Conservation (phyloP, 2,888 invertebrate genomes). For the Luperina testacea region DNA sequence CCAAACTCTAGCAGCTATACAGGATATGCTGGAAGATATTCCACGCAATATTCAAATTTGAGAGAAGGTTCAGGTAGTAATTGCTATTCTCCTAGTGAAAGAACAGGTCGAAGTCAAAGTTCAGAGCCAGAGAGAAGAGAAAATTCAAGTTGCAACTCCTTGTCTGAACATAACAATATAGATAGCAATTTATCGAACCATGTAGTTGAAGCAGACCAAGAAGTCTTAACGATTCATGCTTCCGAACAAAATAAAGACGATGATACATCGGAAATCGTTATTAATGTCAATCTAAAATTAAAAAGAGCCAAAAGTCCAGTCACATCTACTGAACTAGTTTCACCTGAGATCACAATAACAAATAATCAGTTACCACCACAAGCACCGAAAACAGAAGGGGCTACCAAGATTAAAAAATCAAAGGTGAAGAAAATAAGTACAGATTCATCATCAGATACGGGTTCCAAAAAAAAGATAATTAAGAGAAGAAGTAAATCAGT, state of each 20-base stretch:
- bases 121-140: slow-evolving; percentile 80
- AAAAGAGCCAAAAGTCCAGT: slow-evolving; percentile 82
- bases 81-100: slow-evolving; percentile 74
- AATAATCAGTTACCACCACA: slow-evolving; percentile 88
- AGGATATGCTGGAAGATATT: slow-evolving; percentile 87
- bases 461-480: slow-evolving; percentile 82
- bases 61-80: slow-evolving; percentile 76
- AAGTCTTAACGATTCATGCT: slow-evolving; percentile 73
- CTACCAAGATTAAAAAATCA: slow-evolving; percentile 79
- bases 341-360: slow-evolving; percentile 84
- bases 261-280: slow-evolving; percentile 85
- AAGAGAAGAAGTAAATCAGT: slow-evolving; percentile 86
- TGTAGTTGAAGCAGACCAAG: slow-evolving; percentile 73
- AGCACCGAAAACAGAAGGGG: slow-evolving; percentile 85
- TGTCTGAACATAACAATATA: slow-evolving; percentile 69
- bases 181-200: slow-evolving; percentile 69
- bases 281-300: slow-evolving; percentile 87
- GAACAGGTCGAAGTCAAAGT: slow-evolving; percentile 83
- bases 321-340: slow-evolving; percentile 78
- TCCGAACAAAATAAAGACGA: slow-evolving; percentile 80
- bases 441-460: slow-evolving; percentile 82
- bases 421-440: slow-evolving; percentile 84
- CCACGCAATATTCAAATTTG: slow-evolving; percentile 84
- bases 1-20: slow-evolving; percentile 83
- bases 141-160: slow-evolving; percentile 66